A percentile compares a stretch with the other conserved stretches of the same genome.
Conservation (phyloP, 2,888 invertebrate genomes). For the Idaea aversata region DNA sequence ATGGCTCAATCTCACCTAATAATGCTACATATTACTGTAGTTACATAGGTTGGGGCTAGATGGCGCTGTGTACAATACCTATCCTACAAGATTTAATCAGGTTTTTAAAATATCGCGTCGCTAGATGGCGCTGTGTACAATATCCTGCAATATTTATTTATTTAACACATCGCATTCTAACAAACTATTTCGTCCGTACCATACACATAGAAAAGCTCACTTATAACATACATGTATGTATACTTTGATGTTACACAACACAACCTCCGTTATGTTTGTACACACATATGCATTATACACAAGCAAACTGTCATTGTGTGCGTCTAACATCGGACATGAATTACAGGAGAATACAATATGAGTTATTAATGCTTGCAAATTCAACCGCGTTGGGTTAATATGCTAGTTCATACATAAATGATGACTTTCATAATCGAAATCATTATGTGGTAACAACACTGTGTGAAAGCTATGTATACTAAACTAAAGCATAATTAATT, state of each 20-base stretch:
- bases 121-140: no score
- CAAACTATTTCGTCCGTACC: no score
- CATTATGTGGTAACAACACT: background rate
- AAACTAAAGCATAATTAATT: background rate
- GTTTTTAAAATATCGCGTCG: no score
- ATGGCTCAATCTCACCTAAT: no score
- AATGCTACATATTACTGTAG: no score
- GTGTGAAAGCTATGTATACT: background rate
- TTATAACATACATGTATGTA: background rate
- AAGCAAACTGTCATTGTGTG: conserved; percentile 7
- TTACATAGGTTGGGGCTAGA: no score
- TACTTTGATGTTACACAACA: conserved; percentile 11
- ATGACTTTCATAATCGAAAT: background rate
- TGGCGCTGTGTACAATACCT: no score
- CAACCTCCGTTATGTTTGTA: conserved; percentile 29
- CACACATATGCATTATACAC: background rate
- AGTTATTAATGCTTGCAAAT: conserved; percentile 29
- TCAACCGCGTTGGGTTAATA: conserved; percentile 14
- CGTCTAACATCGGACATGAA: conserved; percentile 23
- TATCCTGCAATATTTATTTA: no score
- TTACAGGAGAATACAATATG: conserved; percentile 23
- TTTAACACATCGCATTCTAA: no score
- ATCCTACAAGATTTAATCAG: no score
- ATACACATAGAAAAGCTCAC: background rate
- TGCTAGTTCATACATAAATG: conserved; percentile 8